Conservation (phyloP, 2,113 vertebrate species). For the Engraulis encrasicolus region DNA sequence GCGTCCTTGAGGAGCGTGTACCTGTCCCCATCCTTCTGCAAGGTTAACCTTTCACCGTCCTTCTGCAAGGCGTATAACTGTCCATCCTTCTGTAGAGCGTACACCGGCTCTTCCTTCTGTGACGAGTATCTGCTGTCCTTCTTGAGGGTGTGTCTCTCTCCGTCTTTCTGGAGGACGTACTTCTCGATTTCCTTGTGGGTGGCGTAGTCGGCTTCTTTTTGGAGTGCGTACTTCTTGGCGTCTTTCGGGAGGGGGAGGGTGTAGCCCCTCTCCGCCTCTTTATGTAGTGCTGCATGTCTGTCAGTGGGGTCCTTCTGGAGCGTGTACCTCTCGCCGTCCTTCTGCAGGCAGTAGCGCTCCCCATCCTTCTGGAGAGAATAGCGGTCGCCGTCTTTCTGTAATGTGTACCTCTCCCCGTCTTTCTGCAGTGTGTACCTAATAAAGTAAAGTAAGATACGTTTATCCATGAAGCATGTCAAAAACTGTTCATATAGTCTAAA, state of each 20-base stretch:
- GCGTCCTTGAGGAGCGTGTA: slow-evolving; percentile 60
- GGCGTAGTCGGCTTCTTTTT: slow-evolving; percentile 49
- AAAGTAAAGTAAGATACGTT: too few relatives aligned
- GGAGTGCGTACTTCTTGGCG: slow-evolving; percentile 49
- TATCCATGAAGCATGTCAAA: too few relatives aligned
- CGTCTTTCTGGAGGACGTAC: slow-evolving; percentile 61
- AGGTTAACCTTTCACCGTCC: slow-evolving; percentile 74
- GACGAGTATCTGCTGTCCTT: slow-evolving; percentile 55
- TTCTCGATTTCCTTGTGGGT: slow-evolving; percentile 61
- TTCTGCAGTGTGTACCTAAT: slow-evolving; percentile 64
- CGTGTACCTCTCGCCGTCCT: slow-evolving; percentile 60
- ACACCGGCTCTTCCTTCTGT: slow-evolving; percentile 58
- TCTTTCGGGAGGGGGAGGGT: slow-evolving; percentile 39
- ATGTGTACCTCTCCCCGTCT: slow-evolving; percentile 62
- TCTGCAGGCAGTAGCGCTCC: slow-evolving; percentile 53
- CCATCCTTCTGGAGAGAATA: slow-evolving; percentile 59
- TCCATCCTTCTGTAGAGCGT: slow-evolving; percentile 70
- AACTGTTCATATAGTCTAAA: too few relatives aligned
- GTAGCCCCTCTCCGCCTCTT: slow-evolving; percentile 51
- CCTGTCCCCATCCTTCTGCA: slow-evolving; percentile 78
- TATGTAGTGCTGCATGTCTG: slow-evolving; percentile 36
- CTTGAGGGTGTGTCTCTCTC: slow-evolving; percentile 59
- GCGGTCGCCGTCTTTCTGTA: slow-evolving; percentile 61
- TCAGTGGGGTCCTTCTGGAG: slow-evolving; percentile 36
- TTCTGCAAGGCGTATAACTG: slow-evolving; percentile 80